Percentiles rank a stretch among this genome's conserved stretches.
Conservation (phyloP, 1,140 invertebrate genomes). For the Sogatella furcifera region DNA sequence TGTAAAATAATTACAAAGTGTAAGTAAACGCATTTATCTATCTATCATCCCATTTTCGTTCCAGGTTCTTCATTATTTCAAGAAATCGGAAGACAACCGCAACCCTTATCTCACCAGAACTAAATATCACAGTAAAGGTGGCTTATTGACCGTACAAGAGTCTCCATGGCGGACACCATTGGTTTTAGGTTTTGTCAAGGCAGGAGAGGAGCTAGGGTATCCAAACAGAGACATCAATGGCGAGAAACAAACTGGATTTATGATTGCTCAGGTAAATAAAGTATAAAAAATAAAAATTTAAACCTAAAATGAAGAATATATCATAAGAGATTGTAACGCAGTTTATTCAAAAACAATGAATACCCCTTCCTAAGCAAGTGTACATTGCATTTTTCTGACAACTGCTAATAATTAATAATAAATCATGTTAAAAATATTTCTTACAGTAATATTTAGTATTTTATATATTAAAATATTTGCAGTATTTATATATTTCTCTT, state of each 20-base stretch:
- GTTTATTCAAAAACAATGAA: too few species aligned
- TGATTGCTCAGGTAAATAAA: slow-evolving; percentile 56
- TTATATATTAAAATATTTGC: too few species aligned
- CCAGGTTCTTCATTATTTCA: slow-evolving; percentile 70
- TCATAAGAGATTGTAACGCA: too few species aligned
- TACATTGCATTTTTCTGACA: too few species aligned
- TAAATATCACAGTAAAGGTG: slow-evolving; percentile 63
- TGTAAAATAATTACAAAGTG: too few species aligned
- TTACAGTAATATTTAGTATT: too few species aligned
- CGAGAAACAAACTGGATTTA: slow-evolving; percentile 68
- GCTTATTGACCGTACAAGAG: slow-evolving; percentile 71
- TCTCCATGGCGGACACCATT: slow-evolving; percentile 72
- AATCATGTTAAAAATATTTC: too few species aligned
- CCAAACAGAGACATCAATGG: slow-evolving; percentile 80
- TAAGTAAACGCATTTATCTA: too few species aligned
- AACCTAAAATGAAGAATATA: too few species aligned
- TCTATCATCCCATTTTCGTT: neutral
- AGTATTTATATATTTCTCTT: too few species aligned
- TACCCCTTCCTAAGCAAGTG: too few species aligned
- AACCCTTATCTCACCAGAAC: slow-evolving; percentile 60
- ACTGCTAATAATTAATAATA: too few species aligned
- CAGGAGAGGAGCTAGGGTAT: slow-evolving; percentile 78
- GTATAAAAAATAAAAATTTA: neutral
- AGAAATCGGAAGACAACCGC: slow-evolving; percentile 79
- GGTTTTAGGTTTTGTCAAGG: slow-evolving; percentile 71